phyloP scores from a whole-genome alignment of 2,113 vertebrate species.

The Anoura caudifer region DNA sequence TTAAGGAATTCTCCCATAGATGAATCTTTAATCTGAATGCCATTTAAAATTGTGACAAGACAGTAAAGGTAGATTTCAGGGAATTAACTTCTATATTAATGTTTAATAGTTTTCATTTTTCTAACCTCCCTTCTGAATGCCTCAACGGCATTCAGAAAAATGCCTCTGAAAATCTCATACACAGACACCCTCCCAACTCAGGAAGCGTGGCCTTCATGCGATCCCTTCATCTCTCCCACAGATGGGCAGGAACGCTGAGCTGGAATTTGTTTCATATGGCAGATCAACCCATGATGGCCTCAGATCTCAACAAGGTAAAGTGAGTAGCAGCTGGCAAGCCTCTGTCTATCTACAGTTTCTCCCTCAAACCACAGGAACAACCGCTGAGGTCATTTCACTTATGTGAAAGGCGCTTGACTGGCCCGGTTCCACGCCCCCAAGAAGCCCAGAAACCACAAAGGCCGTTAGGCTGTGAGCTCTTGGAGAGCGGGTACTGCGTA shows the following conservation, averaged over 20 bases:
- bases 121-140: background rate
- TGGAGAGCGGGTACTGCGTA: background rate
- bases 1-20: conserved; percentile 5
- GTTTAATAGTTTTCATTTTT: background rate
- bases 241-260: background rate
- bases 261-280: background rate
- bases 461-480: background rate
- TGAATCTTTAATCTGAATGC: background rate
- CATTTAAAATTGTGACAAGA: background rate
- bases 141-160: too few relatives aligned
- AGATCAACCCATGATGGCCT: background rate
- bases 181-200: background rate
- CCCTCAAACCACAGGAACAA: background rate
- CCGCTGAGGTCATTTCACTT: background rate
- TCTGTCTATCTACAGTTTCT: background rate
- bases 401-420: background rate
- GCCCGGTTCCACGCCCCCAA: background rate
- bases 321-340: background rate
- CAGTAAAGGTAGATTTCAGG: background rate
- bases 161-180: too few relatives aligned
- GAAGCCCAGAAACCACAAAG: background rate
- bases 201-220: background rate
- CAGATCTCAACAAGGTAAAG: background rate
- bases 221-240: background rate
- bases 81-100: background rate